Conservation (phyloP, 2,113 vertebrate species). For the Ariopsis seemanni region DNA sequence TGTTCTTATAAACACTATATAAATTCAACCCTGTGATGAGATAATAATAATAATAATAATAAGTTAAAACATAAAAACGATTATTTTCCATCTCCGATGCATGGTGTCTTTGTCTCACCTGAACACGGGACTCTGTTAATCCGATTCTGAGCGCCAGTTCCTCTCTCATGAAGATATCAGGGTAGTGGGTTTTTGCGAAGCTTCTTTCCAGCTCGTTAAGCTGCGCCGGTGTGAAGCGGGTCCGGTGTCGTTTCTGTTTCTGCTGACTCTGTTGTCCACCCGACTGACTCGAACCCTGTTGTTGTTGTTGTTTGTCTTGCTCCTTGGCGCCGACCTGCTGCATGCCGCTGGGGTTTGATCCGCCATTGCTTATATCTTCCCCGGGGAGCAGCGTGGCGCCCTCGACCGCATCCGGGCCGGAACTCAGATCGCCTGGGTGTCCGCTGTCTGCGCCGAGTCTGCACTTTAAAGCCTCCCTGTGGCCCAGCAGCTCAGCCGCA, state of each 20-base stretch:
- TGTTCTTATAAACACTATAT: neutral
- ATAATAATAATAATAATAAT: neutral
- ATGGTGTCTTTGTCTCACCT: slow-evolving; percentile 74
- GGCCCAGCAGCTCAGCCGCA: slow-evolving; percentile 89
- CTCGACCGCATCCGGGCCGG: slow-evolving; percentile 88
- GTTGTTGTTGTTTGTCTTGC: slow-evolving; percentile 87
- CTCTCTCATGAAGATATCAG: slow-evolving; percentile 98
- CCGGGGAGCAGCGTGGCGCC: slow-evolving; percentile 92
- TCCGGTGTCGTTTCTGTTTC: slow-evolving; percentile 98
- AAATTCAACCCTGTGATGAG: neutral
- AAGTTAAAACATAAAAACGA: neutral
- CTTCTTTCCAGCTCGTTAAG: slow-evolving; percentile 97
- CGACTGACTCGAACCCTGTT: slow-evolving; percentile 72
- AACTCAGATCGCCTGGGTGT: slow-evolving; percentile 91
- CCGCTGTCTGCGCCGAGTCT: slow-evolving; percentile 86
- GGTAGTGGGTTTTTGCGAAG: slow-evolving; percentile 99
- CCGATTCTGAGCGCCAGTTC: slow-evolving; percentile 95
- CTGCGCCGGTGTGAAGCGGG: slow-evolving; percentile 96
- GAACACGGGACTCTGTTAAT: slow-evolving; percentile 95
- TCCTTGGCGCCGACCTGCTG: slow-evolving; percentile 89
- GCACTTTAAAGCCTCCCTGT: slow-evolving; percentile 95
- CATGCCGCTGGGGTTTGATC: slow-evolving; percentile 86
- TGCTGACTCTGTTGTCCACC: slow-evolving; percentile 83
- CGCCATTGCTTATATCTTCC: slow-evolving; percentile 89
- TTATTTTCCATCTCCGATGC: neutral